Evolutionary conservation across 1,140 invertebrate genomes (phyloP), one percentile per base, ranked within the genome.

Genomic region (Pristionchus pacificus): DNA sequence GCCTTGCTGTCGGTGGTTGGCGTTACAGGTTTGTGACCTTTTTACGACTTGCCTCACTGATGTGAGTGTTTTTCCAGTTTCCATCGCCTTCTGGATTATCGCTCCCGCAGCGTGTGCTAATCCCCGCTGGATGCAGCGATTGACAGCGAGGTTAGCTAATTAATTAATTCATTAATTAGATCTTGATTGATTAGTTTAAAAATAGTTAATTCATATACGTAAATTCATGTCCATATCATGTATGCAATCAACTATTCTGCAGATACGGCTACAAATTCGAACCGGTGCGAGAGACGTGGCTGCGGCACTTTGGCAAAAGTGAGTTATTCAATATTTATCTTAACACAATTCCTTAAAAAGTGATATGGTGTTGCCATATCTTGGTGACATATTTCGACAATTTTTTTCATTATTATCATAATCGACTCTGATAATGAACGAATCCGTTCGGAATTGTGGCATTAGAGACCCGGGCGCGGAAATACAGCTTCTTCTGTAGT

Each of bases 231-330:
- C n/a, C n/a, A n/a, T 24, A 38, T 14, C 3, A 2, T 24, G 30
- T 19, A 6, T 3, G 29, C 14, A 49, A 2, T 24, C 31, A 32
- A 57, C 32, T 14, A 32, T 25, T 6, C 24, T 66, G 25, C 33
- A 66, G 65, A 24, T 66, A 66, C 55, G 65, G 65, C 14, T 66
- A 66, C 65, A 66, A 66, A 38, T 38, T 66, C 19, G 65, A 38
- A n/a, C 65, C 65, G 2, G 25, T 66, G 19, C n/a, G 32, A n/a
- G 32, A 66, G 13, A 15, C 55, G 38, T 49, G 6, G 6, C 6
- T 6, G 19, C 6, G 38, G 19, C 6, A 10, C 19, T 19, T 49
- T 49, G 38, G 38, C 38, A 49, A 49, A 49, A 49, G 38, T 49
- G 38, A 49, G 38, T 49, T 49, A 19, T n/a, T n/a, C n/a, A n/a